A percentile compares a stretch with the other conserved stretches of the same genome.
These are phyloP conservation scores for Proisotoma minuta DNA, from an alignment of 2,888 invertebrate genomes.

Conservation along the genomic window DNA sequence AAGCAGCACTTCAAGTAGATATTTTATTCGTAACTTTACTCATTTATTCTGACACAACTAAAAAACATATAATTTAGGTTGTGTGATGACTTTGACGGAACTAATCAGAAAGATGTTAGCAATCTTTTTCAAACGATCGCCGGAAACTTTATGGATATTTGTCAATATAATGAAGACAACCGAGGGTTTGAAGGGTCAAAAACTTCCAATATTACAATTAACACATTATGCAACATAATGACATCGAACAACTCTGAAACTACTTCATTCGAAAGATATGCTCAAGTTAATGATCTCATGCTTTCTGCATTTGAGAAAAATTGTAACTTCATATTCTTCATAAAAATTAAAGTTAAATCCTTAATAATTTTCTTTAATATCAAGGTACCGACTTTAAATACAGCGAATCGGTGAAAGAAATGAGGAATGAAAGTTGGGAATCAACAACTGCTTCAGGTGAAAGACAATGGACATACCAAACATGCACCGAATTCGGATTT, in stretches of 20 bases:
- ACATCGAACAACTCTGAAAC: conserved; percentile 55
- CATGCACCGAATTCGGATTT: conserved; percentile 93
- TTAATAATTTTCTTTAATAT: no score
- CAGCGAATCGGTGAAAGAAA: conserved; percentile 64
- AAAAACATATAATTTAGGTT: conserved; percentile 55
- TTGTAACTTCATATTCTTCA: no score
- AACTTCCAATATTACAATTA: conserved; percentile 69
- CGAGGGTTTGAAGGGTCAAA: conserved; percentile 60
- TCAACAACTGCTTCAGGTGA: conserved; percentile 60
- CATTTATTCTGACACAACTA: neutral
- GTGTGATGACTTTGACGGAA: conserved; percentile 66
- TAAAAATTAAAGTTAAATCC: no score
- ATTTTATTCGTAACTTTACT: neutral
- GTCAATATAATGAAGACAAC: conserved; percentile 93
- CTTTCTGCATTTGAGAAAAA: conserved; percentile 63
- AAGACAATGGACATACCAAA: conserved; percentile 63
- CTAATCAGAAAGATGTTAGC: conserved; percentile 61
- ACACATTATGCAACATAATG: conserved; percentile 74
- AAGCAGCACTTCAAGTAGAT: conserved; percentile 67
- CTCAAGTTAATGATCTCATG: conserved; percentile 66
- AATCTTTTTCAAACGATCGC: conserved; percentile 79
- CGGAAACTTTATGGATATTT: conserved; percentile 80
- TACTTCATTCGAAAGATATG: conserved; percentile 65
- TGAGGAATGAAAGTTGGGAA: conserved; percentile 65
- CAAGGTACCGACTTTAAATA: conserved; percentile 83